Evolutionary conservation across 92 coral and sea anemone species (phyloP).

Genomic region (Zoanthus sansibaricus): DNA sequence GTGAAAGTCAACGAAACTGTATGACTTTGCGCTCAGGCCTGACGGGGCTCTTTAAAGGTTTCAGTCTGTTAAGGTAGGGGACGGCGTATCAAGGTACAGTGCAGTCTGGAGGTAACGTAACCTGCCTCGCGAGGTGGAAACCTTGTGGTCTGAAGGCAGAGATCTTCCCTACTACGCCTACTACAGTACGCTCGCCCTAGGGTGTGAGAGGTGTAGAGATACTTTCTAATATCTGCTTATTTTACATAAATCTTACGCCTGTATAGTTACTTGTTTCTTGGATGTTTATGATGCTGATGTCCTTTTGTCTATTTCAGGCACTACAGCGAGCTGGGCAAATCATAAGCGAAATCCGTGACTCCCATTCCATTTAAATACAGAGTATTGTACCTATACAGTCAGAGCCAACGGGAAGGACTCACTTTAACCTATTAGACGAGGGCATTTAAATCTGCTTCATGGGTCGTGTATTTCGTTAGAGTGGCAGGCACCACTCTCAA

Average conservation of each 20-base stretch:
- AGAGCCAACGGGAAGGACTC: background rate
- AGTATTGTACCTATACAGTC: background rate
- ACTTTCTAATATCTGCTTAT: no score
- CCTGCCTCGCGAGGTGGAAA: no score
- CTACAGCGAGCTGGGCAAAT: constrained; percentile 94
- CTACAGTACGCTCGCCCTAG: no score
- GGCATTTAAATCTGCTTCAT: background rate
- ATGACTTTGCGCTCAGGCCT: background rate
- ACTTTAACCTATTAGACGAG: background rate
- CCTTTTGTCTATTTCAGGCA: constrained; percentile 57
- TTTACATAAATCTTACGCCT: no score
- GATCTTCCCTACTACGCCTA: no score
- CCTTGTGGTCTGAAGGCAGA: no score
- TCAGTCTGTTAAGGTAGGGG: background rate
- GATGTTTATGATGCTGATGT: background rate
- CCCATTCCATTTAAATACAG: constrained; percentile 60
- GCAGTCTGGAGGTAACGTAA: no score
- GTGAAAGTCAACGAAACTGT: background rate
- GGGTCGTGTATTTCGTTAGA: background rate
- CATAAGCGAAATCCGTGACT: constrained; percentile 94
- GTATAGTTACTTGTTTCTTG: no score
- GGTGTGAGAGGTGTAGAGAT: no score
- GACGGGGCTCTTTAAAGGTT: background rate
- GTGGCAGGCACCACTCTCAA: background rate
- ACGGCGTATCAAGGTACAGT: background rate